Conservation (phyloP, 2,888 invertebrate species). For the Criorhina ranunculi region DNA sequence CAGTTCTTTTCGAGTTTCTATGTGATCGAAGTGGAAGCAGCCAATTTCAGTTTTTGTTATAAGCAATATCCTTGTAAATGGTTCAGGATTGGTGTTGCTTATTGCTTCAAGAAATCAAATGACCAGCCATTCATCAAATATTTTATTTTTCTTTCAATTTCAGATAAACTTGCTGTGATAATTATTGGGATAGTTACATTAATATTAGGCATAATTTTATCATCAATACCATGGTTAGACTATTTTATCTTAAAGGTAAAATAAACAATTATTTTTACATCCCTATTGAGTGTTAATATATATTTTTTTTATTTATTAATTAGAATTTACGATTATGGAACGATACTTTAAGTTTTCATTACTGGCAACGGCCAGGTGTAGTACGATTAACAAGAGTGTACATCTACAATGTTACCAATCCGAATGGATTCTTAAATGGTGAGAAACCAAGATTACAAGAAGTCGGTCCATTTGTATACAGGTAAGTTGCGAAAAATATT, state of each 20-base stretch:
- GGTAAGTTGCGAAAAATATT: slow-evolving; percentile 85
- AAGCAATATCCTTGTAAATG: too few relatives aligned
- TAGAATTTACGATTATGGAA: slow-evolving; percentile 94
- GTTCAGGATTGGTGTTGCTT: too few relatives aligned
- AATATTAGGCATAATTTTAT: slow-evolving; percentile 91
- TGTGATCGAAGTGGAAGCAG: too few relatives aligned
- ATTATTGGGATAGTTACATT: slow-evolving; percentile 92
- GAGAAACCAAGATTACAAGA: slow-evolving; percentile 93
- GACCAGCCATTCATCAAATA: too few relatives aligned
- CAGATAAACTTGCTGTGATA: slow-evolving; percentile 93
- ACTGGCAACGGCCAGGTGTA: slow-evolving; percentile 95
- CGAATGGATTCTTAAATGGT: slow-evolving; percentile 91
- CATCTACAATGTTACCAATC: slow-evolving; percentile 95
- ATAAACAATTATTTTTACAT: background rate
- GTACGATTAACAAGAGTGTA: slow-evolving; percentile 93
- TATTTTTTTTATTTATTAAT: slow-evolving; percentile 11
- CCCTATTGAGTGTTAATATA: background rate
- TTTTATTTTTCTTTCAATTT: slow-evolving; percentile 81
- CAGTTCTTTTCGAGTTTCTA: too few relatives aligned
- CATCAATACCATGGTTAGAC: slow-evolving; percentile 94
- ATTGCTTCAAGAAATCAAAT: too few relatives aligned
- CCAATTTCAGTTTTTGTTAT: too few relatives aligned
- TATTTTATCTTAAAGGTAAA: slow-evolving; percentile 93
- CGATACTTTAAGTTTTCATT: slow-evolving; percentile 93
- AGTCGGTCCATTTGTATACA: slow-evolving; percentile 94